Conservation (phyloP, 2,888 invertebrate species). For the Acanthopleura granulata region DNA sequence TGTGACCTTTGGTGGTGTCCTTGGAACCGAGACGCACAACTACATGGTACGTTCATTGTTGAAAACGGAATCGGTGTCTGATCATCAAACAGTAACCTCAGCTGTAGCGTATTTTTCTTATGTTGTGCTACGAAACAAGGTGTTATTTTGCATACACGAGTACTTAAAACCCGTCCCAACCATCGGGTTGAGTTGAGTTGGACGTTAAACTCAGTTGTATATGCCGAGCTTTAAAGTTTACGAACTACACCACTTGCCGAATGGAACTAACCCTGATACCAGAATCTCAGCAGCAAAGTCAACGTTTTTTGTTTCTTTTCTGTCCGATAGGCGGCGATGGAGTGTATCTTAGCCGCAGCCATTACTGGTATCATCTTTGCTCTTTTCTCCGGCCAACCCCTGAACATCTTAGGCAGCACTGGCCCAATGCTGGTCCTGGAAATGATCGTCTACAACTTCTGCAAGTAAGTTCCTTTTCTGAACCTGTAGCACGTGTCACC, state of each 20-base stretch:
- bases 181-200: too few species aligned
- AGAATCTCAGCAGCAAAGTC: background rate
- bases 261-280: too few species aligned
- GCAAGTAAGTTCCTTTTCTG: background rate
- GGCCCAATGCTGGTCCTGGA: slow-evolving; percentile 20
- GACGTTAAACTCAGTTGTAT: too few species aligned
- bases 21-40: slow-evolving; percentile 64
- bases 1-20: slow-evolving; percentile 68
- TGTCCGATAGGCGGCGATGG: slow-evolving; percentile 13
- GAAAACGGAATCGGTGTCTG: too few species aligned
- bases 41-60: slow-evolving; percentile 67
- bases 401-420: slow-evolving; percentile 18
- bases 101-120: too few species aligned
- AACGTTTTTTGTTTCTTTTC: background rate
- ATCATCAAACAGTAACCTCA: too few species aligned
- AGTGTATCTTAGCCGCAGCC: slow-evolving; percentile 17
- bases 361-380: slow-evolving; percentile 12
- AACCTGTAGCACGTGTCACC: too few species aligned
- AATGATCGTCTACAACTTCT: slow-evolving; percentile 17
- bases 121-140: too few species aligned
- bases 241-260: too few species aligned
- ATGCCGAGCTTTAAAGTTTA: too few species aligned
- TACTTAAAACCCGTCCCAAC: too few species aligned
- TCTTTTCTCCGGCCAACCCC: slow-evolving; percentile 9
- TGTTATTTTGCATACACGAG: too few species aligned